phyloP scores from a whole-genome alignment of 2,888 invertebrate genomes.

The Drosophila meridiana region DNA sequence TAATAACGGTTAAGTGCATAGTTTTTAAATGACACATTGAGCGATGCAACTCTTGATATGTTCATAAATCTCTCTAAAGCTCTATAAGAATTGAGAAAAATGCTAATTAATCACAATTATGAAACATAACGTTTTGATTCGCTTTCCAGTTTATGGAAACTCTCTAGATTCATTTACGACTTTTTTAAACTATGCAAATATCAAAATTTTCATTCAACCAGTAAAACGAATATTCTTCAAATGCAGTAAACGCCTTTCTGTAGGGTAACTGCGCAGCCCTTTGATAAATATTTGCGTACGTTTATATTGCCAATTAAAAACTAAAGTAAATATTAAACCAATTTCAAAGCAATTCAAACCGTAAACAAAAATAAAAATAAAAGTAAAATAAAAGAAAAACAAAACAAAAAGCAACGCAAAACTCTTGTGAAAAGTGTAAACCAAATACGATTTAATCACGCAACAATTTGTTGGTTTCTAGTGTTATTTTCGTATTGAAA shows the following conservation, averaged over 20 bases:
- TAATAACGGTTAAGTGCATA: background rate
- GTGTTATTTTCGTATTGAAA: slow-evolving; percentile 28
- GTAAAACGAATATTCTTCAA: background rate
- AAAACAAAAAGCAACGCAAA: slow-evolving; percentile 25
- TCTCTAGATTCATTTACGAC: background rate
- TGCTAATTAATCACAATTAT: too few species aligned
- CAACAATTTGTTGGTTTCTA: slow-evolving; percentile 51
- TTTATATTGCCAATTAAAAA: slow-evolving; percentile 58
- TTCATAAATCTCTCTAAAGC: background rate
- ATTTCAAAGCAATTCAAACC: slow-evolving; percentile 46
- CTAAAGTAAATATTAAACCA: slow-evolving; percentile 53
- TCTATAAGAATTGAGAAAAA: too few species aligned
- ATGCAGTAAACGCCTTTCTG: background rate
- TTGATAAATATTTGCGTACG: slow-evolving; percentile 31
- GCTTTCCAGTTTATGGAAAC: too few species aligned
- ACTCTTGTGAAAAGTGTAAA: slow-evolving; percentile 28
- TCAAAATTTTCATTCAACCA: too few species aligned
- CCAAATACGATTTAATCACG: slow-evolving; percentile 52
- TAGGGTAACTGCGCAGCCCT: background rate
- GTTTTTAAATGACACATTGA: background rate
- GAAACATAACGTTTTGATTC: background rate
- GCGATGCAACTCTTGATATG: background rate
- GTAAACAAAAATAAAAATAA: slow-evolving; percentile 5
- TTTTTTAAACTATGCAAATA: background rate
- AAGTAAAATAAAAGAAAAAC: slow-evolving; percentile 13